Evolutionary conservation across 2,888 invertebrate species (phyloP).

Genomic region (Xanthorhoe designata): DNA sequence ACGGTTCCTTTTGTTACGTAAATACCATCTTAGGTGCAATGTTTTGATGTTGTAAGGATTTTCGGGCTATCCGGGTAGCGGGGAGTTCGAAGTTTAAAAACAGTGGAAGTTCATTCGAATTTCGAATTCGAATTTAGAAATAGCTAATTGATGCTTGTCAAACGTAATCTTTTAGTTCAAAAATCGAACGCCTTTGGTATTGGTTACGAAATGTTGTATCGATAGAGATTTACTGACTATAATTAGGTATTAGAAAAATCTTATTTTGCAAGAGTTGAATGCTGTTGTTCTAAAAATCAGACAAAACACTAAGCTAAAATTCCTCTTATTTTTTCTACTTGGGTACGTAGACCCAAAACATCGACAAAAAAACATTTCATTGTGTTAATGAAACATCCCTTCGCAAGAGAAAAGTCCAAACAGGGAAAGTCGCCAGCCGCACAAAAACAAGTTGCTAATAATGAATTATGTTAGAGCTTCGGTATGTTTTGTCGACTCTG

Average conservation of each 20-base stretch:
- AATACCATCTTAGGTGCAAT: constrained; percentile 29
- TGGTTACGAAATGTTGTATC: no score
- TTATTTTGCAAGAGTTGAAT: not conserved
- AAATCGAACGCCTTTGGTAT: not conserved
- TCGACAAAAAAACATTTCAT: constrained; percentile 14
- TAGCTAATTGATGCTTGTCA: not conserved
- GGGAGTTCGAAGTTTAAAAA: not conserved
- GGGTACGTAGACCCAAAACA: not conserved
- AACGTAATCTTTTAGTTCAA: not conserved
- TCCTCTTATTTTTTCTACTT: constrained; percentile 1
- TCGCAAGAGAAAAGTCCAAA: constrained; percentile 16
- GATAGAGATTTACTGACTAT: not conserved
- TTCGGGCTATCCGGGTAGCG: constrained; percentile 5
- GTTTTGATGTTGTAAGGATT: constrained; percentile 29
- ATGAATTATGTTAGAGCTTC: constrained; percentile 61
- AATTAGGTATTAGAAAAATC: not conserved
- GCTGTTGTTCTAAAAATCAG: not conserved
- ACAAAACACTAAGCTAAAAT: not conserved
- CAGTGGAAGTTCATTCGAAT: not conserved
- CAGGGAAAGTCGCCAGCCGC: constrained; percentile 47
- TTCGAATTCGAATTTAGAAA: not conserved
- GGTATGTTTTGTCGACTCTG: constrained; percentile 37
- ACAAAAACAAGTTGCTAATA: constrained; percentile 72
- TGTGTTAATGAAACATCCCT: constrained; percentile 27
- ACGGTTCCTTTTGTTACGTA: constrained; percentile 43